Percentiles rank a stretch among this genome's conserved stretches.
These are phyloP conservation scores for Cydia pomonella DNA, from an alignment of 1,140 invertebrate genomes.

Conservation along the genomic window DNA sequence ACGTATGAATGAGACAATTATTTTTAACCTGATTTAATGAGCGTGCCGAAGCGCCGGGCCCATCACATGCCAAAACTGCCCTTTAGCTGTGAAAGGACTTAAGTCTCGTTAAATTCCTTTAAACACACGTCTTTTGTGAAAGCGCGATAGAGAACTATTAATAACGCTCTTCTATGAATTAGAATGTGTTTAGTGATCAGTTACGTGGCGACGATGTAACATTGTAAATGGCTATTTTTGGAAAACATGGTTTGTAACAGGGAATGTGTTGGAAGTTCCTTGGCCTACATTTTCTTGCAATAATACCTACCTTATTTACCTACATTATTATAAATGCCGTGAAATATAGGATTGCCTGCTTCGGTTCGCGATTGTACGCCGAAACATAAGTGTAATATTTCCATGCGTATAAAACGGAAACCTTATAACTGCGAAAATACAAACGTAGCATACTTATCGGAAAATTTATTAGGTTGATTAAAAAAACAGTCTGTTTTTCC, in stretches of 20 bases:
- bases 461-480: constrained; percentile 1
- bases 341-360: background rate
- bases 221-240: background rate
- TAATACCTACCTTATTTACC: too few relatives aligned
- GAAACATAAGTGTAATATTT: too few relatives aligned
- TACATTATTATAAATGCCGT: background rate
- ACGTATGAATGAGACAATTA: constrained; percentile 76
- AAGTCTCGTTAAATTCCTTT: background rate
- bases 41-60: constrained; percentile 47
- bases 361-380: too few relatives aligned
- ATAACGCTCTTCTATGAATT: background rate
- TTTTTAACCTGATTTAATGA: constrained; percentile 65
- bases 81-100: background rate
- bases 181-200: constrained; percentile 8
- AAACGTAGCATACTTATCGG: constrained; percentile 6
- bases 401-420: background rate
- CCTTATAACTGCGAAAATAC: background rate
- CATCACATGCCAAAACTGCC: constrained; percentile 57
- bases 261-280: background rate
- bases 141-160: background rate
- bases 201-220: constrained; percentile 13
- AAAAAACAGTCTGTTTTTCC: constrained; percentile 6
- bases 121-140: background rate
- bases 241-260: background rate
- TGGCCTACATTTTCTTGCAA: background rate